A percentile compares a stretch with the other conserved stretches of the same genome.
These are phyloP conservation scores for Subacronicta megacephala DNA, from an alignment of 2,888 invertebrate species.

Conservation along the genomic window DNA sequence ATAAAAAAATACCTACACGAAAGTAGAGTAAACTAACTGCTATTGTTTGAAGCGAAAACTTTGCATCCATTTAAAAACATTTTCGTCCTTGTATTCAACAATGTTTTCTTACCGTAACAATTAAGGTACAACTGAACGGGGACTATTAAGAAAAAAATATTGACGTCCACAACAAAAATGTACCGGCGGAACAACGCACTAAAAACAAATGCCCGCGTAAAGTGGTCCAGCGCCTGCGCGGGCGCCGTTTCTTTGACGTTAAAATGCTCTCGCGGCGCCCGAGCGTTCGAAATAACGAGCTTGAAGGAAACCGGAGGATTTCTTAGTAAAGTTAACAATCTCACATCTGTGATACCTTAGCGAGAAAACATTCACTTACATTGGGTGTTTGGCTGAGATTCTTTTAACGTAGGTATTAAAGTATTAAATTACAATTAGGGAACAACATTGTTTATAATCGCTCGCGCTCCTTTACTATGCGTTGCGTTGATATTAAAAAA, in stretches of 20 bases:
- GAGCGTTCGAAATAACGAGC: conserved; percentile 68
- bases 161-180: conserved; percentile 53
- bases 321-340: conserved; percentile 67
- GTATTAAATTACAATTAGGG: conserved; percentile 58
- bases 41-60: conserved; percentile 15
- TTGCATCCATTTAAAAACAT: conserved; percentile 14
- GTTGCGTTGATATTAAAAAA: conserved; percentile 27
- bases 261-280: conserved; percentile 59
- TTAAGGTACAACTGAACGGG: conserved; percentile 49
- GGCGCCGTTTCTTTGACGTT: conserved; percentile 64
- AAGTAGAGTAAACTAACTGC: conserved; percentile 27
- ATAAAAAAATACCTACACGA: conserved; percentile 1
- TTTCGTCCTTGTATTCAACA: conserved; percentile 14
- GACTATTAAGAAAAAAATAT: conserved; percentile 54
- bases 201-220: conserved; percentile 69
- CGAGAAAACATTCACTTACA: conserved; percentile 53
- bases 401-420: conserved; percentile 30
- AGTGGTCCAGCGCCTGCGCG: conserved; percentile 59
- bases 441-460: conserved; percentile 35
- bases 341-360: conserved; percentile 55
- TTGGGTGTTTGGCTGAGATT: conserved; percentile 34
- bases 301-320: conserved; percentile 58
- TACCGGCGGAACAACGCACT: conserved; percentile 54
- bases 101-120: conserved; percentile 46
- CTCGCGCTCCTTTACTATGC: conserved; percentile 39